Conservation (phyloP, 2,797 vertebrate species). For the Sebastes dallii region DNA sequence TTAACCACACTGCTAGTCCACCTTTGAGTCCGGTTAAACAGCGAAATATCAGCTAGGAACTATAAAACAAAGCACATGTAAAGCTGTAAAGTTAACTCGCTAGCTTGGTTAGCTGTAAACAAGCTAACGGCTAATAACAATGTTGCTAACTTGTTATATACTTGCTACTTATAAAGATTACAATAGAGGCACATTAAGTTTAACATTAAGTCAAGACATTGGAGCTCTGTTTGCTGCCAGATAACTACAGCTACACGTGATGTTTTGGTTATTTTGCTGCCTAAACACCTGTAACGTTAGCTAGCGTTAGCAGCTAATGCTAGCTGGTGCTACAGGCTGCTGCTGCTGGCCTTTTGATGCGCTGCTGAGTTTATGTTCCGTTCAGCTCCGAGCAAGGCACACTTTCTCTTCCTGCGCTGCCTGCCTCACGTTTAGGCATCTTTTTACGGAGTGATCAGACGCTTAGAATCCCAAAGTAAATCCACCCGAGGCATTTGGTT, state of each 20-base stretch:
- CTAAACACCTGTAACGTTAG: slow-evolving; percentile 71
- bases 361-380: slow-evolving; percentile 71
- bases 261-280: slow-evolving; percentile 46
- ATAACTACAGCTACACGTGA: slow-evolving; percentile 45
- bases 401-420: slow-evolving; percentile 72
- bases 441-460: slow-evolving; percentile 53
- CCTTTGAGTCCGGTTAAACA: slow-evolving; percentile 15
- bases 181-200: slow-evolving; percentile 61
- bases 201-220: slow-evolving; percentile 26
- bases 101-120: slow-evolving; percentile 50
- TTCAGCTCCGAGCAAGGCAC: slow-evolving; percentile 77
- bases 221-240: slow-evolving; percentile 12
- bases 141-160: slow-evolving; percentile 56
- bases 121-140: slow-evolving; percentile 77
- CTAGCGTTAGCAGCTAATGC: slow-evolving; percentile 54
- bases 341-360: slow-evolving; percentile 76
- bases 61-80: slow-evolving; percentile 66
- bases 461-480: slow-evolving; percentile 44
- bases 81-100: slow-evolving; percentile 66
- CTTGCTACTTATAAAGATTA: slow-evolving; percentile 36
- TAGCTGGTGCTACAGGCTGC: slow-evolving; percentile 73
- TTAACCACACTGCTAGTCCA: slow-evolving; percentile 11
- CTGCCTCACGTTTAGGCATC: slow-evolving; percentile 64
- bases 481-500: slow-evolving; percentile 49
- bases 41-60: slow-evolving; percentile 30